These are phyloP conservation scores for Cladopsammia gracilis DNA, from an alignment of 64 coral and sea anemone genomes.

Conservation along the genomic window DNA sequence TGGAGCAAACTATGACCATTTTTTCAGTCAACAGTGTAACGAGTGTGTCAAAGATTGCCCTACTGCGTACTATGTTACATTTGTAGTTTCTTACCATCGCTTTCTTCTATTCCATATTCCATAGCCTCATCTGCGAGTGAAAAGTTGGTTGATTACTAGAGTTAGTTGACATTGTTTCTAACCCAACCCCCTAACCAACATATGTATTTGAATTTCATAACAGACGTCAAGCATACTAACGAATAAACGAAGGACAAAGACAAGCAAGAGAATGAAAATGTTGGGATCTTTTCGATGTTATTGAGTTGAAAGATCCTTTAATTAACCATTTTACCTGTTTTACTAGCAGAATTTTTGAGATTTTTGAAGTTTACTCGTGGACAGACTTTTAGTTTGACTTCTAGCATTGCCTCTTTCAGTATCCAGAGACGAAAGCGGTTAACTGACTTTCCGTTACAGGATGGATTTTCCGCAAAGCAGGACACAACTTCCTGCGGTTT, in stretches of 20 bases:
- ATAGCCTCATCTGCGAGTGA: background rate
- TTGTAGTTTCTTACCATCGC: background rate
- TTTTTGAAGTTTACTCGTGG: background rate
- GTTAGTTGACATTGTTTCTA: too few species aligned
- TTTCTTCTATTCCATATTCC: background rate
- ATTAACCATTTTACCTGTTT: background rate
- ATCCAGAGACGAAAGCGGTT: conserved; percentile 19
- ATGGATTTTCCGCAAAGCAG: background rate
- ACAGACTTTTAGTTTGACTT: background rate
- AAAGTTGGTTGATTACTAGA: background rate
- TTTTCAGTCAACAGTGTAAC: too few species aligned
- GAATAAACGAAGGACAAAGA: too few species aligned
- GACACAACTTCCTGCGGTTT: background rate
- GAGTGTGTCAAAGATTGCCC: too few species aligned
- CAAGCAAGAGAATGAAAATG: too few species aligned
- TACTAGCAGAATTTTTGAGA: background rate
- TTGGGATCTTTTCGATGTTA: too few species aligned
- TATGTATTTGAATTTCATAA: too few species aligned
- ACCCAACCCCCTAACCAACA: too few species aligned
- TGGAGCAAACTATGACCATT: too few species aligned
- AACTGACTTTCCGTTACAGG: background rate
- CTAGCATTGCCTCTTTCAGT: conserved; percentile 2
- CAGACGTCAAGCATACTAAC: too few species aligned
- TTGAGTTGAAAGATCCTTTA: too few species aligned
- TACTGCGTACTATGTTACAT: background rate